Evolutionary conservation across 2,888 invertebrate species (phyloP).

Genomic region (Fragum sueziense): DNA sequence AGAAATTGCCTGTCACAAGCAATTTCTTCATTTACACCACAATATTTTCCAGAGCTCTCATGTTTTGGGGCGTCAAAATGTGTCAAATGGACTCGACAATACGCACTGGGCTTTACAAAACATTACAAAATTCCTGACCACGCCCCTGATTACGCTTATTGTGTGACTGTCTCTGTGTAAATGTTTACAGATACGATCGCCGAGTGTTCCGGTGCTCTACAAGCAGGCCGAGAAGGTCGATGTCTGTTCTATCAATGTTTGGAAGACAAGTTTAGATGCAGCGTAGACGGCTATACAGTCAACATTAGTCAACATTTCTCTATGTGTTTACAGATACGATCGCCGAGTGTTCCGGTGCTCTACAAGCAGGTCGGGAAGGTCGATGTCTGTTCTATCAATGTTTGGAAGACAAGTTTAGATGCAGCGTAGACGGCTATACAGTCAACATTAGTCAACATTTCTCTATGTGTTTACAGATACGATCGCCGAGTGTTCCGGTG

Average conservation of each 20-base stretch:
- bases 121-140: too few species aligned
- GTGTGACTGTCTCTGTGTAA: too few species aligned
- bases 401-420: conserved; percentile 66
- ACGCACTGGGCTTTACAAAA: too few species aligned
- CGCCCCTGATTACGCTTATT: too few species aligned
- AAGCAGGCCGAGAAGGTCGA: conserved; percentile 49
- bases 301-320: conserved; percentile 65
- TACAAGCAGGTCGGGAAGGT: conserved; percentile 53
- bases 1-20: too few species aligned
- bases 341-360: background rate
- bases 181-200: background rate
- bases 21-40: too few species aligned
- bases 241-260: conserved; percentile 66
- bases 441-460: conserved; percentile 61
- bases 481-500: background rate
- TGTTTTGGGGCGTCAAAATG: too few species aligned
- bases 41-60: too few species aligned
- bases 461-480: conserved; percentile 29
- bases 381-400: conserved; percentile 62
- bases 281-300: conserved; percentile 59
- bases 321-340: background rate
- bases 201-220: background rate
- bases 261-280: conserved; percentile 66
- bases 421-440: conserved; percentile 63
- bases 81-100: too few species aligned